Percentiles rank a stretch among this genome's conserved stretches.
phyloP scores from a whole-genome alignment of 2,113 vertebrate genomes.

The Antechinus flavipes region DNA sequence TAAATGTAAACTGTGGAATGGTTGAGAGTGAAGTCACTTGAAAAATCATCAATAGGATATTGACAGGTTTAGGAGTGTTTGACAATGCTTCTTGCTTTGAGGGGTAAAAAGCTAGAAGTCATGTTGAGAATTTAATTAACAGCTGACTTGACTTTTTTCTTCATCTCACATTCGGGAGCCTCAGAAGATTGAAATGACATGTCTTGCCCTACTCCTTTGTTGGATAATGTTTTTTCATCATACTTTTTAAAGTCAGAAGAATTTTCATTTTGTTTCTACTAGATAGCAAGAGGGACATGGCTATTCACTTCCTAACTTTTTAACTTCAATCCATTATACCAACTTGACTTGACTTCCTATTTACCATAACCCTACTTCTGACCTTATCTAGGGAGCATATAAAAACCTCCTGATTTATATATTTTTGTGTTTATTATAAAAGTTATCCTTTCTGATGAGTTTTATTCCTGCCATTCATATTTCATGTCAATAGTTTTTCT shows the following conservation, averaged over 20 bases:
- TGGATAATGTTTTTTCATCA: conserved; percentile 37
- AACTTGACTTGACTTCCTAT: background rate
- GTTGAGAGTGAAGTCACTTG: conserved; percentile 55
- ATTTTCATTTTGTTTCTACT: background rate
- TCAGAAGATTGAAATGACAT: conserved; percentile 41
- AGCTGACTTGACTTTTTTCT: conserved; percentile 26
- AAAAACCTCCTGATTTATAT: background rate
- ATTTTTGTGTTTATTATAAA: background rate
- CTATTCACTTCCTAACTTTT: background rate
- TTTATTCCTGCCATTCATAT: background rate
- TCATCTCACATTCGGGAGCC: background rate
- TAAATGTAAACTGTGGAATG: conserved; percentile 22
- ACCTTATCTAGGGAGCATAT: background rate
- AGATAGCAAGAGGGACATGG: background rate
- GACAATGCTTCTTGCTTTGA: background rate
- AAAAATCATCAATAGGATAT: conserved; percentile 33
- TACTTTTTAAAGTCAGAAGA: background rate
- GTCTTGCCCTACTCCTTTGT: background rate
- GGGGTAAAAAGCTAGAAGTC: background rate
- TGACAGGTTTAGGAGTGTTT: conserved; percentile 26
- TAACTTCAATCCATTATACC: background rate
- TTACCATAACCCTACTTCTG: background rate
- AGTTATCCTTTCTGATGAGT: background rate
- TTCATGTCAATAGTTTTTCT: background rate
- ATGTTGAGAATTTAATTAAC: conserved; percentile 47